phyloP scores from a whole-genome alignment of 2,113 vertebrate genomes.

The Miniopterus natalensis region DNA sequence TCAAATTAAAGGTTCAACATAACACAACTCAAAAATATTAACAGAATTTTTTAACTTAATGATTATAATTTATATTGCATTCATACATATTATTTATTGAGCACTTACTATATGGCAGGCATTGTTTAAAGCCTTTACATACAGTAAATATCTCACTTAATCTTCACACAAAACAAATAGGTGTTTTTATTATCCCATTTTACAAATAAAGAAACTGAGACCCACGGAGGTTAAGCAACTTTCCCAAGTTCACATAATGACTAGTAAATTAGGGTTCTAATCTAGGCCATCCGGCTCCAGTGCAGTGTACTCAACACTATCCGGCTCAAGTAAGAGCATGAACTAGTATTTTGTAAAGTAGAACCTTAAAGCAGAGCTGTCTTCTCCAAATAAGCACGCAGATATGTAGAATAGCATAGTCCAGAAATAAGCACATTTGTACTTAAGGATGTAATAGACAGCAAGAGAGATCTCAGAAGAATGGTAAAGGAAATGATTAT shows the following conservation, averaged over 20 bases:
- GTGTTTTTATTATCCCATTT: background rate
- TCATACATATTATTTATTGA: background rate
- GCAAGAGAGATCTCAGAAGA: background rate
- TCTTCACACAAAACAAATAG: background rate
- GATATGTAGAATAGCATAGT: background rate
- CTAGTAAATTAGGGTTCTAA: background rate
- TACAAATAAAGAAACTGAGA: background rate
- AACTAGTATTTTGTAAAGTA: background rate
- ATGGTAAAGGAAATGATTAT: background rate
- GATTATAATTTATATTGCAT: background rate
- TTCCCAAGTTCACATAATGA: background rate
- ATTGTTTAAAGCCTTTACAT: background rate
- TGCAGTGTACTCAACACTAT: accelerated
- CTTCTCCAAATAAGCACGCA: background rate
- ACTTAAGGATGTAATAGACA: background rate
- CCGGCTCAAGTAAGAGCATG: background rate
- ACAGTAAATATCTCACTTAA: background rate
- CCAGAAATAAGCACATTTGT: background rate
- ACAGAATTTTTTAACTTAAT: background rate
- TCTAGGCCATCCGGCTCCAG: too few relatives aligned
- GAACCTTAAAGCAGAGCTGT: background rate
- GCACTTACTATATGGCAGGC: background rate
- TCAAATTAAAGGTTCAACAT: background rate
- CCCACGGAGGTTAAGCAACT: background rate
- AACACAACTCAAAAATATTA: background rate